phyloP scores from a whole-genome alignment of 1,140 invertebrate species.

The Drosophila saltans region DNA sequence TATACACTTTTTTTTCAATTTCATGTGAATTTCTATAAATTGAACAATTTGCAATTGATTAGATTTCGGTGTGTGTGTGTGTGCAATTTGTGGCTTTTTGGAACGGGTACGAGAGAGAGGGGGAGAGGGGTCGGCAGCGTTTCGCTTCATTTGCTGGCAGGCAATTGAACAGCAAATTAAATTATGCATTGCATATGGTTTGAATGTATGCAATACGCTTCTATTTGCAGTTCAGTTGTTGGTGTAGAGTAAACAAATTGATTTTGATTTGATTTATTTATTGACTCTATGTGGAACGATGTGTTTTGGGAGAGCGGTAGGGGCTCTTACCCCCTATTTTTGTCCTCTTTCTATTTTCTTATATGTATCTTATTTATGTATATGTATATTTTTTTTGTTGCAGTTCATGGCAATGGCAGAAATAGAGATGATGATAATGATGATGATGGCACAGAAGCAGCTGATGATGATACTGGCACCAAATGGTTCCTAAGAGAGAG shows the following conservation, averaged over 20 bases:
- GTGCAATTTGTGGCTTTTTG: slow-evolving; percentile 3
- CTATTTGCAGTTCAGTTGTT: slow-evolving; percentile 24
- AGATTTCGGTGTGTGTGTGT: not conserved
- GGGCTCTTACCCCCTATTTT: too few relatives aligned
- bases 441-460: slow-evolving; percentile 36
- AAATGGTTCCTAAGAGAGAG: slow-evolving; percentile 36
- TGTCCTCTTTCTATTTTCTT: slow-evolving; percentile 4
- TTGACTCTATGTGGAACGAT: slow-evolving; percentile 18
- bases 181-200: slow-evolving; percentile 74
- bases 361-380: slow-evolving; percentile 10
- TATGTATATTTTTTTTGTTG: slow-evolving; percentile 9
- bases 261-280: slow-evolving; percentile 81
- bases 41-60: slow-evolving; percentile 14
- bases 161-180: slow-evolving; percentile 79
- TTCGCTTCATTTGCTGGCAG: slow-evolving; percentile 59
- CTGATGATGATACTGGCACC: slow-evolving; percentile 41
- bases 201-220: slow-evolving; percentile 24
- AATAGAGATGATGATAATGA: slow-evolving; percentile 19
- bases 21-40: slow-evolving; percentile 1
- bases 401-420: slow-evolving; percentile 25
- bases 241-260: slow-evolving; percentile 71
- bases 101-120: not conserved
- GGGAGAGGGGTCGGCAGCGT: not conserved
- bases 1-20: not conserved
- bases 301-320: not conserved